Evolutionary conservation across 1,140 invertebrate species (phyloP).

Genomic region (Littorina saxatilis): DNA sequence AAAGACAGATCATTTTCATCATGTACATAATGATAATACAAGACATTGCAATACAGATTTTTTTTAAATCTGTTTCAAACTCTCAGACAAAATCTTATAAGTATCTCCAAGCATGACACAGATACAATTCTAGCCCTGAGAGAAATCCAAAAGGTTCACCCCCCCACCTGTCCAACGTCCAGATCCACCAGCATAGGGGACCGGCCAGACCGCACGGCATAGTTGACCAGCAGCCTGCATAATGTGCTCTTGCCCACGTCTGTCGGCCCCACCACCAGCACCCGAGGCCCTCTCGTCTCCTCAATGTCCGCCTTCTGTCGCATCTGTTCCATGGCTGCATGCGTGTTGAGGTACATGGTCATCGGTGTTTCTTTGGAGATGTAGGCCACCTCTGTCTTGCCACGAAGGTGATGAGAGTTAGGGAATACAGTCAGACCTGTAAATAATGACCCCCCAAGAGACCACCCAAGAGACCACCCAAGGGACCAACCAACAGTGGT

Average conservation of each 20-base stretch:
- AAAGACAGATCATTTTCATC: too few species aligned
- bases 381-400: conserved; percentile 94
- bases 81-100: too few species aligned
- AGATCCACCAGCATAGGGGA: conserved; percentile 93
- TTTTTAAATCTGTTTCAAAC: too few species aligned
- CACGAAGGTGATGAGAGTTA: conserved; percentile 73
- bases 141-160: too few species aligned
- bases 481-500: too few species aligned
- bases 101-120: too few species aligned
- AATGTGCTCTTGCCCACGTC: conserved; percentile 97
- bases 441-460: too few species aligned
- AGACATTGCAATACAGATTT: too few species aligned
- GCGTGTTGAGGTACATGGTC: conserved; percentile 96
- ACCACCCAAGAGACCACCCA: too few species aligned
- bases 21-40: too few species aligned
- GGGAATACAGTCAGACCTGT: conserved; percentile 18
- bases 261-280: conserved; percentile 94
- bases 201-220: conserved; percentile 81
- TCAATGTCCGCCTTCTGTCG: conserved; percentile 86
- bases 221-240: conserved; percentile 91
- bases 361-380: conserved; percentile 97
- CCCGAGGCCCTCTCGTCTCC: conserved; percentile 78
- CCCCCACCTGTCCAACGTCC: conserved; percentile 95
- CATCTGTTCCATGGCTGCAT: conserved; percentile 94
- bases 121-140: too few species aligned